These are phyloP conservation scores for Pituophis catenifer DNA, from an alignment of 2,113 vertebrate genomes.

Conservation along the genomic window DNA sequence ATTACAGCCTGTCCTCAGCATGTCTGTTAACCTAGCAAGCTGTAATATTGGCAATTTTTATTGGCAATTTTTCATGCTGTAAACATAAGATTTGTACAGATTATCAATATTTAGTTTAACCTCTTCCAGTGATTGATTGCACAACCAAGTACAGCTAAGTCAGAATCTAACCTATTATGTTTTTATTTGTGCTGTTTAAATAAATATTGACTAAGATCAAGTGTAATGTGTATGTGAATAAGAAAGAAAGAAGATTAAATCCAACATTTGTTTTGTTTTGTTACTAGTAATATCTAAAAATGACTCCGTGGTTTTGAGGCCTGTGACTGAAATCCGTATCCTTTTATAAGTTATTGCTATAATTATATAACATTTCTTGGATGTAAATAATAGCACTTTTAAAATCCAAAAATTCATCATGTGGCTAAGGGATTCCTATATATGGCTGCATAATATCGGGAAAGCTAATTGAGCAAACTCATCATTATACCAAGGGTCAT, in stretches of 20 bases:
- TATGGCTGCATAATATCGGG: background rate
- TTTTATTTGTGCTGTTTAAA: background rate
- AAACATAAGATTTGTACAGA: background rate
- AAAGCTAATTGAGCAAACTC: background rate
- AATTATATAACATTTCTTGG: conserved; percentile 23
- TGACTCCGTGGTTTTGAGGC: conserved; percentile 72
- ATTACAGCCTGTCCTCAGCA: background rate
- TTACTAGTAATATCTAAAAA: conserved; percentile 71
- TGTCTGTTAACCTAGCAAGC: background rate
- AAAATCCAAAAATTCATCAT: conserved; percentile 7
- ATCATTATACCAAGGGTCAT: background rate
- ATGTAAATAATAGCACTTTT: background rate
- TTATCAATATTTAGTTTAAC: background rate
- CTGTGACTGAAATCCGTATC: conserved; percentile 98
- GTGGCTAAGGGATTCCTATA: background rate
- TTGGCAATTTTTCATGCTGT: background rate
- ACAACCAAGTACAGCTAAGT: background rate
- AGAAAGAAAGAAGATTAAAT: background rate
- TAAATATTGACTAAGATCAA: background rate
- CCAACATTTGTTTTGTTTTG: conserved; percentile 37
- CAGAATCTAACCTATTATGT: background rate
- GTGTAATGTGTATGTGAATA: background rate
- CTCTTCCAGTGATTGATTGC: background rate
- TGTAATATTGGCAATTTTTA: background rate
- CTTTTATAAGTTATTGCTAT: conserved; percentile 62